These are phyloP conservation scores for Adelges cooleyi DNA, from an alignment of 1,140 invertebrate species.

Conservation along the genomic window DNA sequence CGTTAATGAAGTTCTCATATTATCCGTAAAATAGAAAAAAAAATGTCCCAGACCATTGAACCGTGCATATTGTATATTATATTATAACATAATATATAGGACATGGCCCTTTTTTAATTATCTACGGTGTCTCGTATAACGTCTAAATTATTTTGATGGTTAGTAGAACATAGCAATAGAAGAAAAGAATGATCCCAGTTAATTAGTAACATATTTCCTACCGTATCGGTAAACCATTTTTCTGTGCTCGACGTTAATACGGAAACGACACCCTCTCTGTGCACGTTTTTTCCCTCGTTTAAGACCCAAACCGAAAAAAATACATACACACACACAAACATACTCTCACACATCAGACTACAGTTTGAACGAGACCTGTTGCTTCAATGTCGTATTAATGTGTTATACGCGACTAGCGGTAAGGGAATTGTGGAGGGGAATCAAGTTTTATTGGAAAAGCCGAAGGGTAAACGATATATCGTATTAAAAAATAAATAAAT, in stretches of 20 bases:
- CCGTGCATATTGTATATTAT: not conserved
- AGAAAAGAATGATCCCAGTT: not conserved
- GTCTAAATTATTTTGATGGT: slow-evolving; percentile 2
- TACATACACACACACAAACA: no score
- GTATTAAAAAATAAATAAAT: not conserved
- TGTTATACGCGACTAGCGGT: not conserved
- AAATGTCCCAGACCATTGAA: slow-evolving; percentile 13
- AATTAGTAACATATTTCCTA: slow-evolving; percentile 12
- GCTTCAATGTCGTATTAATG: not conserved
- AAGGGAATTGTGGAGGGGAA: not conserved
- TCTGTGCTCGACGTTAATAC: not conserved
- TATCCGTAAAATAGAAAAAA: no score
- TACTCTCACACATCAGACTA: no score
- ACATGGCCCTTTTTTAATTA: slow-evolving; percentile 3
- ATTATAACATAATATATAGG: no score
- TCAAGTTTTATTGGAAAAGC: slow-evolving; percentile 15
- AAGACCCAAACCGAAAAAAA: no score
- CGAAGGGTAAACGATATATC: not conserved
- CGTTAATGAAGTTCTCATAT: no score
- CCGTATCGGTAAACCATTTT: slow-evolving; percentile 22
- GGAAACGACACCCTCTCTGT: no score
- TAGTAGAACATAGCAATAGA: not conserved
- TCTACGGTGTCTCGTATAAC: slow-evolving; percentile 20
- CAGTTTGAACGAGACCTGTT: not conserved
- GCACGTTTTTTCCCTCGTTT: no score